A percentile compares a stretch with the other conserved stretches of the same genome.
phyloP scores from a whole-genome alignment of 1,140 invertebrate species.

The Caenorhabditis inopinata region DNA sequence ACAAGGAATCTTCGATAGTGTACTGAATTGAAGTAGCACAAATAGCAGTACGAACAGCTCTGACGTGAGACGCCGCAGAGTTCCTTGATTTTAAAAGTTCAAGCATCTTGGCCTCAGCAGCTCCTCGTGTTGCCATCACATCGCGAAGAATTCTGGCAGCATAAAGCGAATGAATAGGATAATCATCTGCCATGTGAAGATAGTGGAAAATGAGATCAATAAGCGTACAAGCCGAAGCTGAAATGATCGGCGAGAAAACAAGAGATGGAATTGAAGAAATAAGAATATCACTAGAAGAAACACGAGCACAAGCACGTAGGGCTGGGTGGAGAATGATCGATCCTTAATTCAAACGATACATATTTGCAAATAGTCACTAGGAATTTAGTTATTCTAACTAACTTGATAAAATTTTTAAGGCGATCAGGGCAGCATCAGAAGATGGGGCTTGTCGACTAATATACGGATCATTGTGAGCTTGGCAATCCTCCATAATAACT shows the following conservation, averaged over 20 bases:
- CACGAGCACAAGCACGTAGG: slow-evolving; percentile 1
- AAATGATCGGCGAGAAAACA: background rate
- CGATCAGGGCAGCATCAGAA: slow-evolving; percentile 21
- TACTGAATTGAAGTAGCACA: slow-evolving; percentile 4
- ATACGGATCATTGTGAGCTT: slow-evolving; percentile 29
- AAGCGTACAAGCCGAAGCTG: background rate
- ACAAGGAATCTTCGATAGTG: slow-evolving; percentile 1
- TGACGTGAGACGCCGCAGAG: background rate
- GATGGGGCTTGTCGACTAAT: background rate
- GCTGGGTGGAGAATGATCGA: slow-evolving; percentile 28
- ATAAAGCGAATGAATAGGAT: slow-evolving; percentile 15
- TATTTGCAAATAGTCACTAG: background rate
- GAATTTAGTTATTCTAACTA: background rate
- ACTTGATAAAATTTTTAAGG: slow-evolving; percentile 28
- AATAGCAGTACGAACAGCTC: background rate
- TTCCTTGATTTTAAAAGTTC: background rate
- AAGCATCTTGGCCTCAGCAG: background rate
- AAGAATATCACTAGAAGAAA: slow-evolving; percentile 17
- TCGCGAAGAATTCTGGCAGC: slow-evolving; percentile 32
- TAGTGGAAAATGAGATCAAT: slow-evolving; percentile 36
- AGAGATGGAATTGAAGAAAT: background rate
- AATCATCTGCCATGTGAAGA: slow-evolving; percentile 20
- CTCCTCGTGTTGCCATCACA: background rate
- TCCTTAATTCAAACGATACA: background rate
- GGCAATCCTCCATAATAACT: slow-evolving; percentile 34